These are phyloP conservation scores for Acipenser oxyrinchus DNA, from an alignment of 2,797 vertebrate species.

Conservation along the genomic window DNA sequence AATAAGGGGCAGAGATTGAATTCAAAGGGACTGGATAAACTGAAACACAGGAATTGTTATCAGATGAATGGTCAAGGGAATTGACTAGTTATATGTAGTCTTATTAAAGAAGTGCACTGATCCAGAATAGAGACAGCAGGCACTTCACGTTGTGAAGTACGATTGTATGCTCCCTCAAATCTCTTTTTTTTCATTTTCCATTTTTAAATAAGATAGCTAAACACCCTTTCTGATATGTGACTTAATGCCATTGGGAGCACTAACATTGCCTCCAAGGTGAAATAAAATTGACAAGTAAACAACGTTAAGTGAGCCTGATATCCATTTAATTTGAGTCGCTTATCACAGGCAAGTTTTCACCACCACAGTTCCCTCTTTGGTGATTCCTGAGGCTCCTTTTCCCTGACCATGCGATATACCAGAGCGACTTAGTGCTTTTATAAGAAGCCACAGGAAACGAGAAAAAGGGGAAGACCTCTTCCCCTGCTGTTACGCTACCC, in stretches of 20 bases:
- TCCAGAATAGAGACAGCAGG: constrained; percentile 8
- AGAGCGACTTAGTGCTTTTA: no score
- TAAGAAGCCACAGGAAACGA: no score
- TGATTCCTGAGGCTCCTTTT: background rate
- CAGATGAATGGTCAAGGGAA: constrained; percentile 1
- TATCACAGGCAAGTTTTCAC: background rate
- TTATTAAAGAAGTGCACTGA: constrained; percentile 8
- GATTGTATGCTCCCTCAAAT: background rate
- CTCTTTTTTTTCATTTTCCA: constrained; percentile 1
- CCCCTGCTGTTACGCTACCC: no score
- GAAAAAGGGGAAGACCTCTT: no score
- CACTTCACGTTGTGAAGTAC: background rate
- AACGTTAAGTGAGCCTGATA: background rate
- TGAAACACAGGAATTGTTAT: constrained; percentile 8
- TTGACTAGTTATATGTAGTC: constrained; percentile 4
- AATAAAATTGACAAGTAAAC: constrained; percentile 4
- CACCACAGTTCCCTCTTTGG: background rate
- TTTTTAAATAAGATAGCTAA: constrained; percentile 2
- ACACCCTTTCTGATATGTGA: background rate
- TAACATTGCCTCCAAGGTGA: background rate
- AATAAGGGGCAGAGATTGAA: constrained; percentile 3
- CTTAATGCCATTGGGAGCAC: background rate
- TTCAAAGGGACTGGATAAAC: constrained; percentile 9
- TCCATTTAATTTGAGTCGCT: background rate
- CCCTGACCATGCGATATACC: no score